phyloP scores from a whole-genome alignment of 2,797 vertebrate genomes.

The Graptemys geographica region DNA sequence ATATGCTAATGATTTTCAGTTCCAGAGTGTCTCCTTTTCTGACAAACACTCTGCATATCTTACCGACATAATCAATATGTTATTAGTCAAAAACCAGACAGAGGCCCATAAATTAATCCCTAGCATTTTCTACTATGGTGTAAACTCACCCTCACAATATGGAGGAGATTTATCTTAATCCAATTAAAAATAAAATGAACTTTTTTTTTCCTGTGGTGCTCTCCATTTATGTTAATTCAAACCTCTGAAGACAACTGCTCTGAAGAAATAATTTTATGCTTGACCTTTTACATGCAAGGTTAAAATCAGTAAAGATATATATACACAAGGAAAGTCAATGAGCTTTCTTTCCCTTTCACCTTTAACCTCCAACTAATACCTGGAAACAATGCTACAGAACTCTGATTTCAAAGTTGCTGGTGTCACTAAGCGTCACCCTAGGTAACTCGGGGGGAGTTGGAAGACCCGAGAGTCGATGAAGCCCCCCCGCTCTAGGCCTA shows the following conservation, averaged over 20 bases:
- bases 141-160: conserved; percentile 73
- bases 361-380: conserved; percentile 34
- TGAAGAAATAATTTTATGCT: conserved; percentile 76
- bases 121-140: conserved; percentile 74
- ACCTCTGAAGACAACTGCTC: conserved; percentile 64
- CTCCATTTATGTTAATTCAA: conserved; percentile 74
- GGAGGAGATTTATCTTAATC: conserved; percentile 78
- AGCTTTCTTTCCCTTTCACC: conserved; percentile 20
- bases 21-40: conserved; percentile 79
- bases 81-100: conserved; percentile 94
- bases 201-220: conserved; percentile 54
- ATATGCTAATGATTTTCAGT: conserved; percentile 84
- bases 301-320: conserved; percentile 66
- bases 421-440: too few species aligned
- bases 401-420: conserved; percentile 33
- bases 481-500: too few species aligned
- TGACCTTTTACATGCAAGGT: conserved; percentile 74
- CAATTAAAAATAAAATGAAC: conserved; percentile 83
- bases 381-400: conserved; percentile 17
- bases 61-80: conserved; percentile 90
- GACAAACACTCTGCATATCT: conserved; percentile 91
- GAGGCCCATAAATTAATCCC: conserved; percentile 91
- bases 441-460: too few species aligned
- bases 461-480: too few species aligned
- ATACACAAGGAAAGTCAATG: conserved; percentile 61